Conservation (phyloP, 2,888 invertebrate species). For the Ferdinandea cuprea region DNA sequence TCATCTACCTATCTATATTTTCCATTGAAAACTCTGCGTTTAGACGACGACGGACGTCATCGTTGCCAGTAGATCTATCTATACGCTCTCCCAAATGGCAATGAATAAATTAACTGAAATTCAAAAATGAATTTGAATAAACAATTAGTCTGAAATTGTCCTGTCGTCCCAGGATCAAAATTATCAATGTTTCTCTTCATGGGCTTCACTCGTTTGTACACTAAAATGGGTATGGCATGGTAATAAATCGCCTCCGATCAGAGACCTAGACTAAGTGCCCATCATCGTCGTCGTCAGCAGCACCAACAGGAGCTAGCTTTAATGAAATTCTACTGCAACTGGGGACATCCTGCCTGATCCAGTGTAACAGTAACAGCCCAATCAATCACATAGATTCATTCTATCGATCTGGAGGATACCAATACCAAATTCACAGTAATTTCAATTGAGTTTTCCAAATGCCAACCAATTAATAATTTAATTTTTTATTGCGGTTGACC, state of each 20-base stretch:
- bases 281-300: constrained; percentile 7
- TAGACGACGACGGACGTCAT: constrained; percentile 55
- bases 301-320: not conserved
- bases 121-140: constrained; percentile 74
- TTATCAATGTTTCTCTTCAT: constrained; percentile 30
- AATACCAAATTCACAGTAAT: constrained; percentile 45
- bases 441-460: constrained; percentile 50
- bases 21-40: constrained; percentile 37
- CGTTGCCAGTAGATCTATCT: constrained; percentile 2
- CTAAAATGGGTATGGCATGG: constrained; percentile 14
- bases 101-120: constrained; percentile 71
- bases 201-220: not conserved
- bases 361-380: constrained; percentile 37
- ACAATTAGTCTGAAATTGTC: constrained; percentile 68
- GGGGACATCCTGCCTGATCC: constrained; percentile 17
- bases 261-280: not conserved
- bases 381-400: constrained; percentile 58
- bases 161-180: constrained; percentile 26
- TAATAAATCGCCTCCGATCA: constrained; percentile 67
- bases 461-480: constrained; percentile 63
- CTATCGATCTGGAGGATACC: constrained; percentile 37
- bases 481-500: constrained; percentile 52
- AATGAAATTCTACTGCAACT: constrained; percentile 10
- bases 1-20: constrained; percentile 36
- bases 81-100: constrained; percentile 44